Evolutionary conservation across 2,888 invertebrate species (phyloP).

Genomic region (Diaprepes abbreviatus): DNA sequence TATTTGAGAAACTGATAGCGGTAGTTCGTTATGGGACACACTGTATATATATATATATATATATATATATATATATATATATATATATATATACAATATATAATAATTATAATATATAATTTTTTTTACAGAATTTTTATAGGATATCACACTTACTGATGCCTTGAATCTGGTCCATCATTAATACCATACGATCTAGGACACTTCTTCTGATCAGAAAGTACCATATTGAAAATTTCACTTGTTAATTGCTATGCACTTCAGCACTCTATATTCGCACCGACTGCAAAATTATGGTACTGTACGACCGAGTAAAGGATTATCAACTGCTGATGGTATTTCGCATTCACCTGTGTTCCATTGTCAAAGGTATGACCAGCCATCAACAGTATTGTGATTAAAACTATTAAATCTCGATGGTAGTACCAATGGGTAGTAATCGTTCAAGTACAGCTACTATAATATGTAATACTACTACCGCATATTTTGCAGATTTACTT

Average conservation of each 20-base stretch:
- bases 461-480: not conserved
- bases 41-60: too few relatives aligned
- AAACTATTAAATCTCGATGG: not conserved
- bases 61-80: too few relatives aligned
- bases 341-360: conserved; percentile 25
- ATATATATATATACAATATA: too few relatives aligned
- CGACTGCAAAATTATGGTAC: conserved; percentile 10
- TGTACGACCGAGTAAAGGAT: not conserved
- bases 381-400: conserved; percentile 1
- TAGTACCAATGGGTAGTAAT: not conserved
- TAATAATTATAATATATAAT: not conserved
- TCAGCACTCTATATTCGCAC: not conserved
- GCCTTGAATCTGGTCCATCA: not conserved
- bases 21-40: too few relatives aligned
- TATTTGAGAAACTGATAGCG: too few relatives aligned
- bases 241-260: not conserved
- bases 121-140: not conserved
- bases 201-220: conserved; percentile 33
- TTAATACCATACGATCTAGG: conserved; percentile 39
- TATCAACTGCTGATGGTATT: not conserved
- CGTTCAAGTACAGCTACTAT: conserved; percentile 3
- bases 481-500: conserved; percentile 15
- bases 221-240: conserved; percentile 30
- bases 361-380: conserved; percentile 27
- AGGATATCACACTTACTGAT: not conserved